Evolutionary conservation across 2,888 invertebrate species (phyloP), one percentile per base, ranked within the genome.

Genomic region (Drosophila aldrichi): DNA sequence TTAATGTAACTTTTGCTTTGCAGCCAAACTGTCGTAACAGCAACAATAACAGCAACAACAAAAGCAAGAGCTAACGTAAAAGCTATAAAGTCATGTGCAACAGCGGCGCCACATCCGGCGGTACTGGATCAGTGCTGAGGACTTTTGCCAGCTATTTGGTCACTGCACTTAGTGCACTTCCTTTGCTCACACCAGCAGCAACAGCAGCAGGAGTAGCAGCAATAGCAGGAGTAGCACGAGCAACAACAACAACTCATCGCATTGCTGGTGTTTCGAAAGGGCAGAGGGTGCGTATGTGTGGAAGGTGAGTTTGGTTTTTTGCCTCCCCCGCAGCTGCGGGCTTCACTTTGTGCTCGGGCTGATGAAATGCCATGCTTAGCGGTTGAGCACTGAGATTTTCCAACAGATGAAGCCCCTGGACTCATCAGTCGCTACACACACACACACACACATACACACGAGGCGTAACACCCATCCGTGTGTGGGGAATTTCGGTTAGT

Each of bases 341-440:
- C 70, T 66, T 62, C 59, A 66, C 59, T 70, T 77, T 70, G 43
- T 54, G 68, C 32, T 59, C 55, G 58, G 57, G 73, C 85, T 87
- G 88, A 88, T 88, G 88, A 87, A 89, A 89, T 79, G 87, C 81
- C 79, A 79, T 79, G 83, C 88, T 89, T 87, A 84, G 89, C 82
- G 88, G 89, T 88, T 74, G 70, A 85, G 83, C 74, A 68, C 74
- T 70, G 86, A 79, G 86, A 88, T 85, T 88, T 85, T 72, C 63
- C 70, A 62, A 52, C 51, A 66, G 40, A 32, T 63, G 59, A 58
- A 54, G 63, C 71, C 64, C 46, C 48, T 68, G 73, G 66, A 70
- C 68, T 54, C 66, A 79, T 70, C 79, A 68, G 44, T 22, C 22
- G 46, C 54, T 32, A 59, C 74, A n/a, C 69, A 57, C 63, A n/a